Evolutionary conservation across 2,113 vertebrate species (phyloP).

Genomic region (Xyliphius kryptos): DNA sequence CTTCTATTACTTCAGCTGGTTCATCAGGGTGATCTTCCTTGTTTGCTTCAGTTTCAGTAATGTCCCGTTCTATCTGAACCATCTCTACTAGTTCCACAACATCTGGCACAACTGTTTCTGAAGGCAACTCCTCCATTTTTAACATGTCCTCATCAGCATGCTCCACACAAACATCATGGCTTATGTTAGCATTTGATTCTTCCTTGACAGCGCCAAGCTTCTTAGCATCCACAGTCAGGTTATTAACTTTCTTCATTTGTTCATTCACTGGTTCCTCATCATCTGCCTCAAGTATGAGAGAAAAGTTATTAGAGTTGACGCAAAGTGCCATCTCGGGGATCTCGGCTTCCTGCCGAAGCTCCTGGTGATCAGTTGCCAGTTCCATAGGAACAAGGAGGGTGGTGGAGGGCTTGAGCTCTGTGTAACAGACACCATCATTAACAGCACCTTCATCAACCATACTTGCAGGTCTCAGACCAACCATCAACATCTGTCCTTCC

Average conservation of each 20-base stretch:
- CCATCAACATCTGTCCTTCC: constrained; percentile 47
- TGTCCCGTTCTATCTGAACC: no score
- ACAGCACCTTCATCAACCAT: constrained; percentile 50
- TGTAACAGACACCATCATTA: constrained; percentile 50
- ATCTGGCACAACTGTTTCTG: constrained; percentile 16
- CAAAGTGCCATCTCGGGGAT: no score
- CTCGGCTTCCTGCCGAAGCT: no score
- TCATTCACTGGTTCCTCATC: constrained; percentile 46
- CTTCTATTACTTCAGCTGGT: not conserved
- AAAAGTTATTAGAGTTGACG: constrained; percentile 67
- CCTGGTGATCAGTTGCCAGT: no score
- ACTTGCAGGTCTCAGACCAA: constrained; percentile 43
- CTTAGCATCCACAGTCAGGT: no score
- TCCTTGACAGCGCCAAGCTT: no score
- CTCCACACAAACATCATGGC: no score
- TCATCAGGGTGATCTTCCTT: no score
- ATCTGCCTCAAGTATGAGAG: constrained; percentile 80
- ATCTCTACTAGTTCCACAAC: no score
- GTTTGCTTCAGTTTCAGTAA: no score
- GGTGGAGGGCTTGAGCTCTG: constrained; percentile 64
- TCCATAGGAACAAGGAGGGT: constrained; percentile 66
- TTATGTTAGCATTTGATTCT: no score
- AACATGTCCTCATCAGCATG: not conserved
- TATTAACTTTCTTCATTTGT: no score
- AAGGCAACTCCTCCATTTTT: constrained; percentile 1